These are phyloP conservation scores for Falco concolor DNA, from an alignment of 2,797 vertebrate genomes.

Conservation along the genomic window DNA sequence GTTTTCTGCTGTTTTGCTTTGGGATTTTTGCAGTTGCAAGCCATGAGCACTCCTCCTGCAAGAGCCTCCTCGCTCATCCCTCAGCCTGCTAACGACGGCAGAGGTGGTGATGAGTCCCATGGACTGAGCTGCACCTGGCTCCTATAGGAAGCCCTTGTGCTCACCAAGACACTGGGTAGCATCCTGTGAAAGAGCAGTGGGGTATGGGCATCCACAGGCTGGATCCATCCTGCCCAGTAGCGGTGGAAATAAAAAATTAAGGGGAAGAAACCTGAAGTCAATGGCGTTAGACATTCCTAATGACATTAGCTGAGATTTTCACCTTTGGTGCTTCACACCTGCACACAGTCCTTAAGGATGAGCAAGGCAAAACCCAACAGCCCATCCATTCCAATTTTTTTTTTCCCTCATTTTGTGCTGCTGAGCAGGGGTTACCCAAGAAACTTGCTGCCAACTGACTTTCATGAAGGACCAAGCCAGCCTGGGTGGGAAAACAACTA, in stretches of 20 bases:
- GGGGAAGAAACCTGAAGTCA: neutral
- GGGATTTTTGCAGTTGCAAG: neutral
- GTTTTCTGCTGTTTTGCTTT: conserved; percentile 16
- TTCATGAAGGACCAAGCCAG: rapidly evolving
- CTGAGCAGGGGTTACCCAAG: neutral
- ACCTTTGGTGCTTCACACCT: neutral
- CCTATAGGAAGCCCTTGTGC: neutral
- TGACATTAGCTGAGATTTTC: neutral
- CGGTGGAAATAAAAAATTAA: neutral
- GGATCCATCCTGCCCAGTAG: neutral
- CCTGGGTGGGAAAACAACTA: neutral
- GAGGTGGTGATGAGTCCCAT: neutral
- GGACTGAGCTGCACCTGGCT: neutral
- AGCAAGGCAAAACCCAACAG: neutral
- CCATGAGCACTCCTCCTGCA: rapidly evolving
- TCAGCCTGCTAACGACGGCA: neutral
- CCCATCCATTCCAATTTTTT: neutral
- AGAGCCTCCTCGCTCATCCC: neutral
- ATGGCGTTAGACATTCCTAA: neutral
- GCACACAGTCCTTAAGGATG: neutral
- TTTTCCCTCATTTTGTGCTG: neutral
- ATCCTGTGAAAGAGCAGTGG: neutral
- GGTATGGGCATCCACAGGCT: neutral
- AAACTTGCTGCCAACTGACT: neutral
- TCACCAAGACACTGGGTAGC: neutral